Base-by-base conservation (phyloP, 2,113 vertebrate species). In the Pipra filicauda region DNA sequence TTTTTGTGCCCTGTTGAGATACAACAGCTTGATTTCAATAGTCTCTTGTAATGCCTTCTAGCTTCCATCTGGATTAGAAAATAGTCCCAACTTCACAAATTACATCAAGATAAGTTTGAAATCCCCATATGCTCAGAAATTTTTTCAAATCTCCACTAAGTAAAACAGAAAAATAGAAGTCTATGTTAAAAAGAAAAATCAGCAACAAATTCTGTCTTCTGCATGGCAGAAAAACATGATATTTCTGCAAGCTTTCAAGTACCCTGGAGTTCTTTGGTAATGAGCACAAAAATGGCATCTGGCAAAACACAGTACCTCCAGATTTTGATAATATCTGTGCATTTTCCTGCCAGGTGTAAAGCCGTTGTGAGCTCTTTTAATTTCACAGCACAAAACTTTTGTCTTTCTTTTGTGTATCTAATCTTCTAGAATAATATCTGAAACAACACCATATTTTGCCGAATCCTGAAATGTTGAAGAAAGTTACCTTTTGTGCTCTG, bases 341-440 rank as follows among this genome's bases (percentile, higher is more conserved):
- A 51, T 92, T 93, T 95, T 93, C 55, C 76, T 69, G 94, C 91
- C 97, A 97, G 96, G 93, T 97, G 96, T 91, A 88, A 86, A 87
- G 17, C 92, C 69, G 41, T 70, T 70, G 6, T 82, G 95, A 92
- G 58, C 20, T 79, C 57, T 64, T 88, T 80, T 67, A 82, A 64
- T 67, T 88, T 91, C 85, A 77, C 15, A 0, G 59, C 64, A 69
- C 78, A 93, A 95, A 91, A 91, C 81, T 75, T 85, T 54, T 41
- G 23, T 93, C 61, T 97, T 49, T 76, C 49, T 94, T 92, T 66
- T 87, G 46, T 64, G 58, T 85, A n/a, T 66, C 80, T 95, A 58
- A 89, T 96, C 43, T 78, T 85, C 57, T 65, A 92, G 54, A 95
- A 65, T 2, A 79, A 65, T 75, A 88, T 89, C 91, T 86, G 96